Conservation (phyloP, 2,888 invertebrate genomes). For the Nomada fucata region DNA sequence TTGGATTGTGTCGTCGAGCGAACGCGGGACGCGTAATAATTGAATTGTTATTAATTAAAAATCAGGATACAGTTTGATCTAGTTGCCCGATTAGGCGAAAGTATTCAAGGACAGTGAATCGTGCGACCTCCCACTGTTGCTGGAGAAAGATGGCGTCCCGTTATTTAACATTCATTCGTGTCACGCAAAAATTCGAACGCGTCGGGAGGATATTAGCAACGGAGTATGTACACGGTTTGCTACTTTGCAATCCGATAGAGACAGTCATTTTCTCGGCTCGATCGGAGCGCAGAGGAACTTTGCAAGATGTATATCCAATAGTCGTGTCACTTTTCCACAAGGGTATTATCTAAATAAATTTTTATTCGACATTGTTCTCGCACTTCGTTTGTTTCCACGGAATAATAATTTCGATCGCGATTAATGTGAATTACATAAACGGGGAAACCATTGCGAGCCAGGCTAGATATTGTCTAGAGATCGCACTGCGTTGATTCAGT, state of each 20-base stretch:
- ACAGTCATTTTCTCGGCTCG: background rate
- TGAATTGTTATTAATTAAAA: conserved; percentile 2
- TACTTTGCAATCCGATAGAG: too few species aligned
- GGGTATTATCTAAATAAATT: too few species aligned
- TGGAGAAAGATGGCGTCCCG: conserved; percentile 57
- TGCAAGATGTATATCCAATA: background rate
- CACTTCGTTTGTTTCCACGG: background rate
- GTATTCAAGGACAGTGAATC: conserved; percentile 75
- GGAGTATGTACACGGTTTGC: conserved; percentile 17
- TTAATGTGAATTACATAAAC: conserved; percentile 33
- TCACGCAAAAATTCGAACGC: conserved; percentile 54
- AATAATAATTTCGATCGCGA: too few species aligned
- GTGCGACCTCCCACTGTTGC: conserved; percentile 58
- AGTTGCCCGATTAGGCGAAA: conserved; percentile 71
- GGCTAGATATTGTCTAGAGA: background rate
- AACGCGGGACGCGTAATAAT: background rate
- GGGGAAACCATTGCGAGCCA: conserved; percentile 24
- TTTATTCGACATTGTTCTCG: too few species aligned
- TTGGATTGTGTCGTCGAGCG: background rate
- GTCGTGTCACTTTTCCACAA: background rate
- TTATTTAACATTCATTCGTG: conserved; percentile 61
- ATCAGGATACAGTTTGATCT: conserved; percentile 41
- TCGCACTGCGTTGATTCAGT: too few species aligned
- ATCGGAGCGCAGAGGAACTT: background rate
- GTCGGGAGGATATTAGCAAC: conserved; percentile 26